Evolutionary conservation across 1,140 invertebrate genomes (phyloP).

Genomic region (Papilio xuthus): DNA sequence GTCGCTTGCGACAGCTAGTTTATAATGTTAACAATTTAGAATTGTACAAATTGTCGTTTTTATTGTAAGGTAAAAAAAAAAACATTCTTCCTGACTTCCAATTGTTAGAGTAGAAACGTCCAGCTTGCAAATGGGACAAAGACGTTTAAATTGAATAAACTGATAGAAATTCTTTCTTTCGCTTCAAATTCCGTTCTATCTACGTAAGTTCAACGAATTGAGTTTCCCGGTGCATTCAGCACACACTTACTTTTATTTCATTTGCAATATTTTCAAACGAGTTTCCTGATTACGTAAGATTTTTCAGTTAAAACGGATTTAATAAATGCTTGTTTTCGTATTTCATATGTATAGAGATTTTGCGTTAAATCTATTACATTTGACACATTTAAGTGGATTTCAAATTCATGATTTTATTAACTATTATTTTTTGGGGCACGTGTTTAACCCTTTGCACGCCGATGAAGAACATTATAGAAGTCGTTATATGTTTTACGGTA

Average conservation of each 20-base stretch:
- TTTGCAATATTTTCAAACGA: background rate
- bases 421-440: too few relatives aligned
- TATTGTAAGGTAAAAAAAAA: background rate
- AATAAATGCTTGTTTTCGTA: background rate
- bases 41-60: background rate
- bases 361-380: too few relatives aligned
- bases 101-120: conserved; percentile 26
- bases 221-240: conserved; percentile 1
- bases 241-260: conserved; percentile 20
- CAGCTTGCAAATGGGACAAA: conserved; percentile 25
- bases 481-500: too few relatives aligned
- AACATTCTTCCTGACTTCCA: conserved; percentile 4
- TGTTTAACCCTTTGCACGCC: too few relatives aligned
- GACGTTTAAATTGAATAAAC: conserved; percentile 20
- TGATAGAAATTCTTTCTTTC: conserved; percentile 24
- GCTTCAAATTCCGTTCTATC: conserved; percentile 1
- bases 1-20: too few relatives aligned
- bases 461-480: too few relatives aligned
- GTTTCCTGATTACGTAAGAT: background rate
- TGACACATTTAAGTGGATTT: too few relatives aligned
- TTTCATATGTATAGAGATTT: too few relatives aligned
- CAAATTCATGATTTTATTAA: too few relatives aligned
- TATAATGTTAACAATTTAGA: background rate
- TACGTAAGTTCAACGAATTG: conserved; percentile 12
- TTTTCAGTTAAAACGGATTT: background rate